Conservation (phyloP, 1,140 invertebrate genomes). For the Agraylea sexmaculata region DNA sequence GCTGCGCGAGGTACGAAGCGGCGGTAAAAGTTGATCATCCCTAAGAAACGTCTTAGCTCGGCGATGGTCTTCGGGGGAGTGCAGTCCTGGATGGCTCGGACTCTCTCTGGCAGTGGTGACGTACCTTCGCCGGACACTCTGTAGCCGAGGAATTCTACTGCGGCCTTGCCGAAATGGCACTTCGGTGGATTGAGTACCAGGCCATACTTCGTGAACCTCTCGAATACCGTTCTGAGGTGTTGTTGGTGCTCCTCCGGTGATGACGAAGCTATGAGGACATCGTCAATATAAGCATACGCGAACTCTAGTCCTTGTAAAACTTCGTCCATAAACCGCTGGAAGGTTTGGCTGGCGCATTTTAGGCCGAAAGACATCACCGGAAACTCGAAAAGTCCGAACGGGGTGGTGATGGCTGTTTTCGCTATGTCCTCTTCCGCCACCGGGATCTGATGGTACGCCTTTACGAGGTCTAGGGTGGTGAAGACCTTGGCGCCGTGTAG, state of each 20-base stretch:
- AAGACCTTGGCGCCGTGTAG: conserved; percentile 32
- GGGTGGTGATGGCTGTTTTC: conserved; percentile 32
- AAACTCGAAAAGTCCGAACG: conserved; percentile 31
- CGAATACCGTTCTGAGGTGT: conserved; percentile 19
- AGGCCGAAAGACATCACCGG: conserved; percentile 32
- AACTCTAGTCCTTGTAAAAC: conserved; percentile 29
- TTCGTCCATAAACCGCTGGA: conserved; percentile 38
- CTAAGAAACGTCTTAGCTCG: conserved; percentile 29
- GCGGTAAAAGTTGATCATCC: conserved; percentile 31
- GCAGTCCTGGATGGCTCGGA: conserved; percentile 23
- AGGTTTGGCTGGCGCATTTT: conserved; percentile 33
- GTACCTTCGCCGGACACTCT: conserved; percentile 24
- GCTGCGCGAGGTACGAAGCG: conserved; percentile 23
- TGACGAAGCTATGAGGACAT: conserved; percentile 34
- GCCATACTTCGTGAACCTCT: conserved; percentile 17
- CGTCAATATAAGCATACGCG: conserved; percentile 37
- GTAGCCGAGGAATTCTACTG: conserved; percentile 24
- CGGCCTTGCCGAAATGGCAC: conserved; percentile 19
- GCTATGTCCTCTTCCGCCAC: conserved; percentile 7
- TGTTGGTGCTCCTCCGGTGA: conserved; percentile 21
- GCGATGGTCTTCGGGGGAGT: conserved; percentile 23
- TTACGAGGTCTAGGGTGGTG: conserved; percentile 27
- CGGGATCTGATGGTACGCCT: conserved; percentile 31
- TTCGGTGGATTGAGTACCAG: conserved; percentile 23
- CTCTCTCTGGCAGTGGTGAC: conserved; percentile 21